These are phyloP conservation scores for Sialia sialis DNA, from an alignment of 2,113 vertebrate species.

Conservation along the genomic window DNA sequence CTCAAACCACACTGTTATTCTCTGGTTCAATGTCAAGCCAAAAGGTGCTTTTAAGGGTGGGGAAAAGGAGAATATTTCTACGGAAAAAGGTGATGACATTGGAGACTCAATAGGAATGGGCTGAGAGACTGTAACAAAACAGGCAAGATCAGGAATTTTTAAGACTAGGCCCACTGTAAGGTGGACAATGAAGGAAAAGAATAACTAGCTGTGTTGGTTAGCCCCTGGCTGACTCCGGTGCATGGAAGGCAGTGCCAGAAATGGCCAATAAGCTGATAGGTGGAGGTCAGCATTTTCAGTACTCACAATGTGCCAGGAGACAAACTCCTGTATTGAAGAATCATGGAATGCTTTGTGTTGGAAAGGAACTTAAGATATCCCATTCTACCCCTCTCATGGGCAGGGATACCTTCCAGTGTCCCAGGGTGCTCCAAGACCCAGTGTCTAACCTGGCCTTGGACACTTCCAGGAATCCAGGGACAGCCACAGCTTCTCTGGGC, in stretches of 20 bases:
- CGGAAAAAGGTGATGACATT: accelerated
- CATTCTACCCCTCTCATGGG: background rate
- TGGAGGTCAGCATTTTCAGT: background rate
- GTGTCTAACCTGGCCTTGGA: background rate
- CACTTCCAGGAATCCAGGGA: background rate
- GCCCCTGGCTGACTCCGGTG: background rate
- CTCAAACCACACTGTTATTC: background rate
- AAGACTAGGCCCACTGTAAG: background rate
- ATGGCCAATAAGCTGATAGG: background rate
- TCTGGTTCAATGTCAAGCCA: background rate
- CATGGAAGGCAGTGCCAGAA: background rate
- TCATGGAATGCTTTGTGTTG: background rate
- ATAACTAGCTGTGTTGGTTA: background rate
- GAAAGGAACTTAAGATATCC: background rate
- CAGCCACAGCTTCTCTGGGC: background rate
- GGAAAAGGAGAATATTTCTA: background rate
- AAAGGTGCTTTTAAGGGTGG: background rate
- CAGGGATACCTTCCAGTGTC: background rate
- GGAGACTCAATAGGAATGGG: background rate
- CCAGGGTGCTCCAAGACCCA: background rate
- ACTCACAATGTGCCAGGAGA: background rate
- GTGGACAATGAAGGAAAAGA: background rate
- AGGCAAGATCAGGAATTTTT: background rate
- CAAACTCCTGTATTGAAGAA: background rate
- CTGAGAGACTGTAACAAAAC: background rate